Conservation (phyloP, 2,888 invertebrate genomes). For the Neuroscelio doddi region DNA sequence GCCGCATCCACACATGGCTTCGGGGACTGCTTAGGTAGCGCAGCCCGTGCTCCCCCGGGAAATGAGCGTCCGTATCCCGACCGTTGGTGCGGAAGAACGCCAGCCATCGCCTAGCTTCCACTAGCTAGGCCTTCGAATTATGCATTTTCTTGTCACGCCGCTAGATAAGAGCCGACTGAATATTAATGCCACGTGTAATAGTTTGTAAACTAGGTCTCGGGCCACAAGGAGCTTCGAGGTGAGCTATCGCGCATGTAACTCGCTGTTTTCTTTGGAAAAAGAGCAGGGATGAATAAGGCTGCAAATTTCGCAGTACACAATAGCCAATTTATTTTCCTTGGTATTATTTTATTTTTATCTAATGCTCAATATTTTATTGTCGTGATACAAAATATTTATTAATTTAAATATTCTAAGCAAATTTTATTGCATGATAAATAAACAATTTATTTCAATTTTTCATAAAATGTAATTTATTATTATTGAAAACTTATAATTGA, state of each 20-base stretch:
- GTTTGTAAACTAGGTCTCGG: slow-evolving; percentile 67
- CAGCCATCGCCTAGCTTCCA: slow-evolving; percentile 25
- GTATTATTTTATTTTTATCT: no score
- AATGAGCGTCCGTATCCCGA: slow-evolving; percentile 35
- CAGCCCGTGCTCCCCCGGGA: slow-evolving; percentile 35
- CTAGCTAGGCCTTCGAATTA: slow-evolving; percentile 61
- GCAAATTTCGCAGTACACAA: no score
- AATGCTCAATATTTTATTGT: no score
- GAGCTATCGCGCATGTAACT: slow-evolving; percentile 21
- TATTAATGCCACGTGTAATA: slow-evolving; percentile 68
- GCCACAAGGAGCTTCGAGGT: slow-evolving; percentile 29
- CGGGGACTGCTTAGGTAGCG: slow-evolving; percentile 57
- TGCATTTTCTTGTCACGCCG: slow-evolving; percentile 70
- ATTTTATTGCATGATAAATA: no score
- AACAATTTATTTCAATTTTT: no score
- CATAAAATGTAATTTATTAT: no score
- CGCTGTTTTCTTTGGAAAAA: slow-evolving; percentile 1
- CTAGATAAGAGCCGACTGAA: slow-evolving; percentile 68
- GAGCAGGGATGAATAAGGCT: slow-evolving; percentile 4
- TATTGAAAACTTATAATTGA: no score
- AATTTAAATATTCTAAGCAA: no score
- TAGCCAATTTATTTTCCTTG: no score
- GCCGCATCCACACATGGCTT: no score
- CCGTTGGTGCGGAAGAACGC: slow-evolving; percentile 17
- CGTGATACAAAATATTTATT: no score